phyloP scores from a whole-genome alignment of 2,888 invertebrate species.

The Mesodorylaimus sp. region DNA sequence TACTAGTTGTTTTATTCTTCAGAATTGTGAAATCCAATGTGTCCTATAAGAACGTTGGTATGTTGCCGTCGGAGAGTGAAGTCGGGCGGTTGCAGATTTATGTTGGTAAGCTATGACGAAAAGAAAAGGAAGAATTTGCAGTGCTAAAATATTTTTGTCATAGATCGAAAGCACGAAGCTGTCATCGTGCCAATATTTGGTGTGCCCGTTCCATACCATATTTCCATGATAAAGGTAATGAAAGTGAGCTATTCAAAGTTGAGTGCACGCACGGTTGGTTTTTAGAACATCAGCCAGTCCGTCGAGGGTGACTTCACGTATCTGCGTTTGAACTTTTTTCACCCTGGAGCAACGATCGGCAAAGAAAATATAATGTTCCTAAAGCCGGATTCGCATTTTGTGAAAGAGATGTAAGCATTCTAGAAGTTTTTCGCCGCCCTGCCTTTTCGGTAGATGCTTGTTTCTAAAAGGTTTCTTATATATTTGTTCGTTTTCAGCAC shows the following conservation, averaged over 20 bases:
- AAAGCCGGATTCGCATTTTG: slow-evolving; percentile 84
- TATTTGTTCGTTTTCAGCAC: slow-evolving; percentile 39
- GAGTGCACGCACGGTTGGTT: slow-evolving; percentile 6
- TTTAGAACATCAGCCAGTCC: slow-evolving; percentile 76
- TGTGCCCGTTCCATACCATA: slow-evolving; percentile 87
- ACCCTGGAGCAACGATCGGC: slow-evolving; percentile 86
- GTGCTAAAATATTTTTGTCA: slow-evolving; percentile 17
- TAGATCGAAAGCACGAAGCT: slow-evolving; percentile 88
- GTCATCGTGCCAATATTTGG: slow-evolving; percentile 87
- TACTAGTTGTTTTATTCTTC: slow-evolving; percentile 13
- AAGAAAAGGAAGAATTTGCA: neutral
- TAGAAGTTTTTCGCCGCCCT: neutral
- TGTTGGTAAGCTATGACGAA: slow-evolving; percentile 50
- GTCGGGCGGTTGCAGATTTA: slow-evolving; percentile 78
- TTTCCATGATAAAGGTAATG: slow-evolving; percentile 73
- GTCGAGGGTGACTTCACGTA: slow-evolving; percentile 98
- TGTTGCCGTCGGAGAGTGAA: slow-evolving; percentile 82
- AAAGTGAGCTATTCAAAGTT: neutral
- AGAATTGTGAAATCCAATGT: slow-evolving; percentile 71
- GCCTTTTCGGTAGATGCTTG: neutral
- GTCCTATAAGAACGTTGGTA: slow-evolving; percentile 73
- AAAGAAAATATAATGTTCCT: slow-evolving; percentile 76
- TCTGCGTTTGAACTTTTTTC: slow-evolving; percentile 87
- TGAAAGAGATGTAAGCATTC: slow-evolving; percentile 79
- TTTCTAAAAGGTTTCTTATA: neutral